Evolutionary conservation across 2,888 invertebrate genomes (phyloP).

Genomic region (Ischnura elegans): DNA sequence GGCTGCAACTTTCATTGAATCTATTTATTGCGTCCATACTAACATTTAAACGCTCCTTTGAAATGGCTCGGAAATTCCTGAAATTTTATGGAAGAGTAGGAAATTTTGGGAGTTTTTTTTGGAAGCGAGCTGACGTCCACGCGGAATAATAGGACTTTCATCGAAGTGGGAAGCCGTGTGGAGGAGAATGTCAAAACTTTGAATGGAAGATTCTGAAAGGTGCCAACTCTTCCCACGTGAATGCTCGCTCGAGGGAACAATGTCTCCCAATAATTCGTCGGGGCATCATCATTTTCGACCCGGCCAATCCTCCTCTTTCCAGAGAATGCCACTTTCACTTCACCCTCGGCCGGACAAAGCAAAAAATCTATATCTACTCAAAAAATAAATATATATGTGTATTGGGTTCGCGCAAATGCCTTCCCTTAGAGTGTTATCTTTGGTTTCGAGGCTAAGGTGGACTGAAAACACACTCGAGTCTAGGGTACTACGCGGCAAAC

Average conservation of each 20-base stretch:
- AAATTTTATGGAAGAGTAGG: background rate
- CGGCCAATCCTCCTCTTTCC: background rate
- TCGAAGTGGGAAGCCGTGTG: background rate
- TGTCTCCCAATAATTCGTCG: background rate
- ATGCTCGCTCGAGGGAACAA: slow-evolving; percentile 24
- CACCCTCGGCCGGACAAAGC: background rate
- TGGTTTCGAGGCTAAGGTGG: slow-evolving; percentile 21
- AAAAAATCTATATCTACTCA: too few species aligned
- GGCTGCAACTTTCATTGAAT: background rate
- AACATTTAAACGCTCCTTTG: background rate
- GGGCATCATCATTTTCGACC: slow-evolving; percentile 6
- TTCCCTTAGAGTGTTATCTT: slow-evolving; percentile 5
- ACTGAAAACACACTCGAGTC: slow-evolving; percentile 21
- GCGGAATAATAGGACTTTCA: background rate
- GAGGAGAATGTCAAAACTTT: background rate
- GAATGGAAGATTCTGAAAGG: background rate
- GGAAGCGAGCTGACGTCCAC: background rate
- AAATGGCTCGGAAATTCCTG: background rate
- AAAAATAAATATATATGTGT: background rate
- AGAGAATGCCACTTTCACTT: background rate
- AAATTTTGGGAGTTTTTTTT: background rate
- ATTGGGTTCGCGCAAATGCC: background rate
- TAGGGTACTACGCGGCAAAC: background rate
- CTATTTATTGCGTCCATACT: background rate
- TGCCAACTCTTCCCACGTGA: background rate